Evolutionary conservation across 2,797 vertebrate genomes (phyloP).

Genomic region (Lagorchestes hirsutus): DNA sequence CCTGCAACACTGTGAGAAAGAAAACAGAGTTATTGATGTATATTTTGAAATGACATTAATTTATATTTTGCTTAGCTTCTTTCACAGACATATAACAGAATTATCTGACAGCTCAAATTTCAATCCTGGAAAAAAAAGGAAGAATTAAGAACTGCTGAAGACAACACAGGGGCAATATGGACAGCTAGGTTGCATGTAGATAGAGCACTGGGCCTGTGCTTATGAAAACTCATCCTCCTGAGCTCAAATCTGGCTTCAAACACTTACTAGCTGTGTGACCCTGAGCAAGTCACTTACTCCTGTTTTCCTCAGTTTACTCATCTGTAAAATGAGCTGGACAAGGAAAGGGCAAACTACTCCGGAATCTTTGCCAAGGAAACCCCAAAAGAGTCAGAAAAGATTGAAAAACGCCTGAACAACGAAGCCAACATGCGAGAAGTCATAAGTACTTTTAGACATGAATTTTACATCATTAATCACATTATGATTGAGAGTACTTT

Average conservation of each 20-base stretch:
- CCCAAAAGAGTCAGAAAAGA: not conserved
- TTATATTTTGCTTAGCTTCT: slow-evolving; percentile 8
- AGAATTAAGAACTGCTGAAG: not conserved
- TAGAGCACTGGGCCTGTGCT: not conserved
- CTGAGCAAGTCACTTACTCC: not conserved
- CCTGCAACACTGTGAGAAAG: slow-evolving; percentile 92
- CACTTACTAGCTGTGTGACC: not conserved
- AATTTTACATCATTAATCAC: not conserved
- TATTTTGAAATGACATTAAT: not conserved
- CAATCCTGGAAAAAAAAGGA: slow-evolving; percentile 23
- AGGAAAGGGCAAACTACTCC: not conserved
- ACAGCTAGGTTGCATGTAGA: not conserved
- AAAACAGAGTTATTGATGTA: slow-evolving; percentile 63
- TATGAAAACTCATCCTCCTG: not conserved
- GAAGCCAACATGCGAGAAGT: not conserved
- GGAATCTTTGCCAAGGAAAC: not conserved
- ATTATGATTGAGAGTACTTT: not conserved
- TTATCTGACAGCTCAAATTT: not conserved
- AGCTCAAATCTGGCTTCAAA: not conserved
- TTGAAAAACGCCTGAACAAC: not conserved
- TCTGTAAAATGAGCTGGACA: not conserved
- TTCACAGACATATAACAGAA: not conserved
- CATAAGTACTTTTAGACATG: not conserved
- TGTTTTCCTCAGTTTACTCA: not conserved
- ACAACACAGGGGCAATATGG: not conserved